These are phyloP conservation scores for Galago senegalensis DNA, from an alignment of 2,797 vertebrate genomes.

Conservation along the genomic window DNA sequence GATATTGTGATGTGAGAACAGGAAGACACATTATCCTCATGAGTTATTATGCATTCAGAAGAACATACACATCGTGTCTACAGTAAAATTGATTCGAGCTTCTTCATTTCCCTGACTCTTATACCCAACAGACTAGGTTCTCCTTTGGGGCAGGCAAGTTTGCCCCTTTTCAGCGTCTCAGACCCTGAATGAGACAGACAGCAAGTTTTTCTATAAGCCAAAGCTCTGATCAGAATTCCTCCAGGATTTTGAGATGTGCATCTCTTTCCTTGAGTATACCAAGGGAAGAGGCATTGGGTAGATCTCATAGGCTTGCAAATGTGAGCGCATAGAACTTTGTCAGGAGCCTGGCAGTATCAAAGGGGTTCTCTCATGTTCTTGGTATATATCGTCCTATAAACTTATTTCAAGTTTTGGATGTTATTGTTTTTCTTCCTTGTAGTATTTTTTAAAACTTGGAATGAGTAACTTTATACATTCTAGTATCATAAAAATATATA, in stretches of 20 bases:
- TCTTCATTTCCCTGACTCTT: neutral
- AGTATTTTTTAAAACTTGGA: slow-evolving; percentile 57
- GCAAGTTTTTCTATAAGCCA: neutral
- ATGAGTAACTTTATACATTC: slow-evolving; percentile 36
- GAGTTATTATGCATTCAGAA: neutral
- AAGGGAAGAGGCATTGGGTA: neutral
- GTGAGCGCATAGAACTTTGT: neutral
- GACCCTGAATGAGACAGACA: neutral
- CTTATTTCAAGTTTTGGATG: slow-evolving; percentile 24
- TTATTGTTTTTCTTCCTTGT: slow-evolving; percentile 50
- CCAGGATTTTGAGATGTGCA: neutral
- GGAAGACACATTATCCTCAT: neutral
- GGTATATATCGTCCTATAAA: neutral
- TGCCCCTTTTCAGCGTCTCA: neutral
- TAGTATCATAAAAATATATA: slow-evolving; percentile 48
- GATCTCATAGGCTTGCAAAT: neutral
- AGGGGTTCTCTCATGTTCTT: neutral
- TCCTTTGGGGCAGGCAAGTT: neutral
- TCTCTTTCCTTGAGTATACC: neutral
- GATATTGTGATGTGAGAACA: neutral
- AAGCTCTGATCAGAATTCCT: slow-evolving; percentile 14
- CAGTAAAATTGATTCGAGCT: neutral
- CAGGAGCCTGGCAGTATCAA: neutral
- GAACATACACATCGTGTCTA: neutral
- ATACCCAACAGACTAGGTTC: neutral